Evolutionary conservation across 2,113 vertebrate genomes (phyloP), one percentile per base, ranked within the genome.

Genomic region (Arenaria interpres): DNA sequence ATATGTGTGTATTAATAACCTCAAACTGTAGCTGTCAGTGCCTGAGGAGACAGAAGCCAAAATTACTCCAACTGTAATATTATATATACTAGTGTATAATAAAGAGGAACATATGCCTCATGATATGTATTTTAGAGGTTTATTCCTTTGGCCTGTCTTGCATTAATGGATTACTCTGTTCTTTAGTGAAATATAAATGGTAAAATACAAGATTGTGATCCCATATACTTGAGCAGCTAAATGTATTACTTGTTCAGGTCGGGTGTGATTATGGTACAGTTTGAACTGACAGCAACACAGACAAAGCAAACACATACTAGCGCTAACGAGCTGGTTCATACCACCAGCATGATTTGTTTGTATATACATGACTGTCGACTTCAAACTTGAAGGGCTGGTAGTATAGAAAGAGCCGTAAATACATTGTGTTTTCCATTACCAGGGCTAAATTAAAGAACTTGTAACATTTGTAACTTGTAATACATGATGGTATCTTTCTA

Each of bases 261-360:
- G 4, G 0, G 0, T 2, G 2, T 45, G 46, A 12, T 39, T 37
- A 7, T 28, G 53, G 51, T 43, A 19, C 23, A 9, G 28, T 41
- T 81, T 71, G 74, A 63, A 51, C 0, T 0, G 24, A 37, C 41
- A 59, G 33, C 14, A 46, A 3, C 16, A 7, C 1, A 57, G 30
- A 17, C 20, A 21, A 33, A 64, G 18, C 37, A 59, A 69, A 39
- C 56, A 21, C 7, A 3, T 33, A 17, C 10, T 41, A 45, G 51
- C 56, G 27, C 50, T 71, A 7, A 39, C 21, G 37, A 59, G 30
- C 19, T 85, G 4, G 0, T 39, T 79, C 18, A 51, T 63, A 22
- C 20, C 32, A 24, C 28, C 14, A 5, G 8, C 17, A 27, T 18
- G 14, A 37, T 67, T 81, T 77, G n/a, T 41, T 17, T 80, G 11